phyloP scores from a whole-genome alignment of 2,888 invertebrate genomes.

The Apodemia zela region DNA sequence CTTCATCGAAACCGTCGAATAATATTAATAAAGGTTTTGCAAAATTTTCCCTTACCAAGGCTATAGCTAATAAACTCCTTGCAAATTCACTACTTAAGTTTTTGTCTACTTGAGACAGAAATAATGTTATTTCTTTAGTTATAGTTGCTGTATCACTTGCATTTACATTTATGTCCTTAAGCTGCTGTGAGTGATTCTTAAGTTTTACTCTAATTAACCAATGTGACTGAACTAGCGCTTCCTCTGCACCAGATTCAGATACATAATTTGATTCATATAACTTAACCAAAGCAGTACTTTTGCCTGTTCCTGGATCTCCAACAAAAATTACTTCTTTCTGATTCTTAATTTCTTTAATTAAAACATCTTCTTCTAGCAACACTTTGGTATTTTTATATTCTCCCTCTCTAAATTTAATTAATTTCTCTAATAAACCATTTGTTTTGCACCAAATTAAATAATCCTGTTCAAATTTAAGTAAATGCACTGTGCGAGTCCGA shows the following conservation, averaged over 20 bases:
- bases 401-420: background rate
- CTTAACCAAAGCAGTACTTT: conserved; percentile 17
- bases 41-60: background rate
- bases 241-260: background rate
- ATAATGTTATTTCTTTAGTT: background rate
- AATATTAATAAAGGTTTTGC: background rate
- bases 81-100: background rate
- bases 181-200: conserved; percentile 1
- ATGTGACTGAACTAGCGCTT: conserved; percentile 11
- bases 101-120: background rate
- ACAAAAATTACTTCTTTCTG: conserved; percentile 12
- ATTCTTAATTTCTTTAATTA: conserved; percentile 11
- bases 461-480: conserved; percentile 14
- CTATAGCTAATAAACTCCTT: background rate
- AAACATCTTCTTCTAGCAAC: conserved; percentile 1
- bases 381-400: background rate
- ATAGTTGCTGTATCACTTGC: background rate
- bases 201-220: conserved; percentile 14
- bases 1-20: conserved; percentile 2
- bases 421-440: background rate
- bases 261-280: conserved; percentile 1
- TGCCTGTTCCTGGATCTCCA: conserved; percentile 17
- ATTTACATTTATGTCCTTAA: conserved; percentile 2
- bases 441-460: conserved; percentile 9
- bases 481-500: background rate